Evolutionary conservation across 2,797 vertebrate species (phyloP), one percentile per base, ranked within the genome.

Genomic region (Uromys caudimaculatus): DNA sequence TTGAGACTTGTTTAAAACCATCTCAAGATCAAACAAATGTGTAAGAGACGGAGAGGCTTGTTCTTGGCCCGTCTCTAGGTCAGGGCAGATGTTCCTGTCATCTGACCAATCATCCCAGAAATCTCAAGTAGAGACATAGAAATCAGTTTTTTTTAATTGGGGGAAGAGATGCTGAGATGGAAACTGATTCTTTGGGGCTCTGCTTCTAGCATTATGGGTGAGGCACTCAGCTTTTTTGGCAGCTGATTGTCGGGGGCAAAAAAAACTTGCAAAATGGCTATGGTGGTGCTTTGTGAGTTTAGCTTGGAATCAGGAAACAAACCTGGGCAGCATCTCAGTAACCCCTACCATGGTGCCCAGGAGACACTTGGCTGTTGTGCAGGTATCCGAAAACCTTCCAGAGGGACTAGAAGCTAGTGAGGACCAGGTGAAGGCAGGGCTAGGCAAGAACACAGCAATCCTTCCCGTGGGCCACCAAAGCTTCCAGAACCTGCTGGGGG

Each of bases 401-500:
- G 35, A 60, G 93, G 38, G 52, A 47, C 67, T 41, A 38, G 77
- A 24, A 75, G 35, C 54, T 69, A 47, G 44, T 24, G 41, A 54
- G 84, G 73, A 3, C 24, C 91, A 76, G 84, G 9, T 29, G n/a
- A 88, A 89, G 88, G 88, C 67, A 38, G 52, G 77, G 35, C 41
- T 35, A 60, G 29, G 85, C 56, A 92, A 29, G 71, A 41, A 38
- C 38, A 24, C 56, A 41, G 14, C 19, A 69, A 12, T 73, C 38
- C 47, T 69, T n/a, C 84, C 58, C 50, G 5, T 84, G 50, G 92
- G 79, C 62, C 90, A 60, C 60, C 44, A n/a, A 76, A 58, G 67
- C 77, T 93, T 60, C 81, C 14, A n/a, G 73, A 97, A 83, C 85
- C 58, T 67, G 62, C 56, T 86, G 44, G 56, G 38, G 58, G 50